A percentile compares a stretch with the other conserved stretches of the same genome.
phyloP scores from a whole-genome alignment of 2,888 invertebrate species.

The Eilema depressum region DNA sequence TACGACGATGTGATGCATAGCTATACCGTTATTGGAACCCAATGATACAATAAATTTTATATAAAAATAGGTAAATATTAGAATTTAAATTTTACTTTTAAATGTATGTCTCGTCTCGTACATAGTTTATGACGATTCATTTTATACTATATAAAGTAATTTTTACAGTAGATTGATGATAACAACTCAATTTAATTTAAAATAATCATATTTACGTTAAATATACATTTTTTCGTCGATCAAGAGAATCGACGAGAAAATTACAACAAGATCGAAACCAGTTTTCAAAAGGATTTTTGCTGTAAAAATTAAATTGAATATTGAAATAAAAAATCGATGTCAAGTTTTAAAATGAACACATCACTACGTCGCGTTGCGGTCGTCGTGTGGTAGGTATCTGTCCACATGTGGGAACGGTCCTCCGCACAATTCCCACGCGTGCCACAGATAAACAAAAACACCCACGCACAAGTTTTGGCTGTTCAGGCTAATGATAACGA shows the following conservation, averaged over 20 bases:
- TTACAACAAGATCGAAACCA: constrained; percentile 12
- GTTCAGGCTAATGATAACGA: constrained; percentile 71
- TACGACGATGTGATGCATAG: neutral
- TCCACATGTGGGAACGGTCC: constrained; percentile 68
- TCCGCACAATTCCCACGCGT: constrained; percentile 76
- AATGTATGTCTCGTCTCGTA: neutral
- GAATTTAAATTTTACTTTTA: neutral
- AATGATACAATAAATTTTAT: neutral
- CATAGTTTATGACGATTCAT: neutral
- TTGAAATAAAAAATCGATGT: constrained; percentile 27
- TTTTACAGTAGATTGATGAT: neutral
- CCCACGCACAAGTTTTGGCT: constrained; percentile 65
- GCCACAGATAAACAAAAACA: constrained; percentile 74
- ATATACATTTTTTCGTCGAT: too few species aligned
- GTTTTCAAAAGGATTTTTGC: constrained; percentile 11
- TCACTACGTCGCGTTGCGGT: constrained; percentile 22
- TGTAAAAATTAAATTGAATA: constrained; percentile 20
- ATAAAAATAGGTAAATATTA: neutral
- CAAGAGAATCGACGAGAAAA: too few species aligned
- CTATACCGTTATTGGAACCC: neutral
- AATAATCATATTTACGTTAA: neutral
- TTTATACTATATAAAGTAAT: neutral
- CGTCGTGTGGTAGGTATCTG: constrained; percentile 48
- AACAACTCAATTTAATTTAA: neutral
- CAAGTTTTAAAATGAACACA: constrained; percentile 19